Conservation (phyloP, 2,888 invertebrate genomes). For the Melanotus villosus region DNA sequence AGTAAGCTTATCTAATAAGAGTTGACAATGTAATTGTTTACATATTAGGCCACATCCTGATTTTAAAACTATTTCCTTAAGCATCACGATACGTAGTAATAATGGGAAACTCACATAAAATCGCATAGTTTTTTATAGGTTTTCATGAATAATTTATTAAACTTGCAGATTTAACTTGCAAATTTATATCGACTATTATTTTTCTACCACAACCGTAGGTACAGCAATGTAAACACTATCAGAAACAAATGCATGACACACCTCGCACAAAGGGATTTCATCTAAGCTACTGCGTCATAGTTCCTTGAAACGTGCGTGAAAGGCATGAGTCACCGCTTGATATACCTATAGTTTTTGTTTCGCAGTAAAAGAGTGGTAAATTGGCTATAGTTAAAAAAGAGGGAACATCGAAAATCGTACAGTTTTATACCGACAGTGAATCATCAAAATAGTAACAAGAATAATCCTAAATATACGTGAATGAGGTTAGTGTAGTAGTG, state of each 20-base stretch:
- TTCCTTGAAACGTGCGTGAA: slow-evolving; percentile 40
- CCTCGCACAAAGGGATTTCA: not conserved
- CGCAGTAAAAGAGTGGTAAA: slow-evolving; percentile 32
- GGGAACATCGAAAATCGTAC: slow-evolving; percentile 4
- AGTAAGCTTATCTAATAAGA: too few relatives aligned
- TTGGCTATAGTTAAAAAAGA: slow-evolving; percentile 39
- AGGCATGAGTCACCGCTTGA: slow-evolving; percentile 46
- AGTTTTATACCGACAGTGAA: slow-evolving; percentile 30
- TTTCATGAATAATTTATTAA: too few relatives aligned
- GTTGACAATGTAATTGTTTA: too few relatives aligned
- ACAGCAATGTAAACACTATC: slow-evolving; percentile 8
- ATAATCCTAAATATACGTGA: slow-evolving; percentile 7
- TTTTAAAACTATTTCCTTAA: too few relatives aligned
- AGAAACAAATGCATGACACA: not conserved
- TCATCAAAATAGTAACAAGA: slow-evolving; percentile 30
- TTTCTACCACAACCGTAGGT: too few relatives aligned
- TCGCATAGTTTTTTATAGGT: too few relatives aligned
- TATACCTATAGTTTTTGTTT: slow-evolving; percentile 42
- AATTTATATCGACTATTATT: too few relatives aligned
- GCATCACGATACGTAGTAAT: too few relatives aligned
- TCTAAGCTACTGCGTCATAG: slow-evolving; percentile 8
- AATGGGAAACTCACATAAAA: too few relatives aligned
- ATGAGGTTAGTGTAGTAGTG: slow-evolving; percentile 48
- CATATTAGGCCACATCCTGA: too few relatives aligned
- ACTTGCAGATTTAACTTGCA: too few relatives aligned